Evolutionary conservation across 2,888 invertebrate genomes (phyloP), one percentile per base, ranked within the genome.

Genomic region (Harpagoxenus sublaevis): DNA sequence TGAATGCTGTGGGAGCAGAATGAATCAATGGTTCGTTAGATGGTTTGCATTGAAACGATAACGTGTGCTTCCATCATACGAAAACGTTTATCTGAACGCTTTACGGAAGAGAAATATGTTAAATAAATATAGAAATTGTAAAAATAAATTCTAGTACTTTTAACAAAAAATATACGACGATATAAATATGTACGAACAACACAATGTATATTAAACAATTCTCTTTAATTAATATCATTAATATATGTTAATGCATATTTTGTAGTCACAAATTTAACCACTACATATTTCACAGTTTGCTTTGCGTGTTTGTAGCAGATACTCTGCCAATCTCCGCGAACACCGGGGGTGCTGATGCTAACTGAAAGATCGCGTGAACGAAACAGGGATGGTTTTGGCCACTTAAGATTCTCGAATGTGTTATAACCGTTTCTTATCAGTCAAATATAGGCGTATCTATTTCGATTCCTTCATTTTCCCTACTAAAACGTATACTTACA

Each of bases 21-120:
- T 88, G 91, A 89, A 89, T 89, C 88, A 89, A 86, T 87, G 92
- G 91, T 94, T 94, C 94, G 93, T 94, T 94, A 94, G 94, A 88
- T 89, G 90, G 92, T 92, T 93, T 93, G 93, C 93, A 93, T 93
- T 88, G 91, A 89, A 88, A 92, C 90, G 91, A 90, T 90, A 91
- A 92, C 89, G 88, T 81, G 84, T 81, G 87, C 65, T 86, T 74
- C 81, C 87, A 73, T 53, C 51, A 81, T 66, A 70, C 39, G 77
- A 90, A 87, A 88, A 91, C 82, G 84, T 91, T 92, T 87, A 83
- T 84, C 75, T 78, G 85, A 88, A 70, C 3, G n/a, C 8, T 84
- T 83, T 75, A 48, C 42, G 6, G 62, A 60, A 23, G 15, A 39
- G 1, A 28, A 73, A 35, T 23, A 23, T 23, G 23, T 23, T 23